A percentile compares a stretch with the other conserved stretches of the same genome.
These are phyloP conservation scores for Pachliopta kotzebuea DNA, from an alignment of 2,888 invertebrate genomes.

Conservation along the genomic window DNA sequence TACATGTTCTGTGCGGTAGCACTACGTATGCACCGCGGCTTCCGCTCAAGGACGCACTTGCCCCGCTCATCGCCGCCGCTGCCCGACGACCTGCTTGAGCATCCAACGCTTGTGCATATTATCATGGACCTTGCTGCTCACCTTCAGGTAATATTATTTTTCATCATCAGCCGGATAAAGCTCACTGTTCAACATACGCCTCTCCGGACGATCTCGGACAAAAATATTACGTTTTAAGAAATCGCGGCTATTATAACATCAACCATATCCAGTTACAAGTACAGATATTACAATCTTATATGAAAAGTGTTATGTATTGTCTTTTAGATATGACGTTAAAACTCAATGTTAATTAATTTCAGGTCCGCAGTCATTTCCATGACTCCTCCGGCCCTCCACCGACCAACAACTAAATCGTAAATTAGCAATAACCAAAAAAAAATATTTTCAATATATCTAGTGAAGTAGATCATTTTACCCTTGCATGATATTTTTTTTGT, in stretches of 20 bases:
- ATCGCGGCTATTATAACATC: no score
- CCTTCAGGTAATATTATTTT: conserved; percentile 86
- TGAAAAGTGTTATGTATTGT: no score
- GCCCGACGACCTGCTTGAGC: conserved; percentile 93
- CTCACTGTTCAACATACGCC: no score
- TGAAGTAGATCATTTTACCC: conserved; percentile 13
- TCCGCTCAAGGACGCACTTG: conserved; percentile 91
- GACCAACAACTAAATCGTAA: conserved; percentile 26
- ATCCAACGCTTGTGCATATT: conserved; percentile 88
- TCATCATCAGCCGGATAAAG: no score
- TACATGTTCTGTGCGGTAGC: conserved; percentile 97
- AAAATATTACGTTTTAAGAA: no score
- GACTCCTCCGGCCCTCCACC: conserved; percentile 37
- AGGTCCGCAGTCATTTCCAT: conserved; percentile 44
- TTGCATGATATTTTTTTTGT: conserved; percentile 1
- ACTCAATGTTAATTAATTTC: conserved; percentile 24
- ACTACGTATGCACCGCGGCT: conserved; percentile 91
- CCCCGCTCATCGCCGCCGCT: conserved; percentile 92
- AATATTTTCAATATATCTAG: neutral
- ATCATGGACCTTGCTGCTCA: conserved; percentile 91
- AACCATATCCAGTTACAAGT: no score
- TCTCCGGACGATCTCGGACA: no score
- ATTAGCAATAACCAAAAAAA: neutral
- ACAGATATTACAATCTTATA: no score
- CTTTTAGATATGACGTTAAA: no score